phyloP scores from a whole-genome alignment of 2,797 vertebrate genomes.

The Alcedo quadribrachys region DNA sequence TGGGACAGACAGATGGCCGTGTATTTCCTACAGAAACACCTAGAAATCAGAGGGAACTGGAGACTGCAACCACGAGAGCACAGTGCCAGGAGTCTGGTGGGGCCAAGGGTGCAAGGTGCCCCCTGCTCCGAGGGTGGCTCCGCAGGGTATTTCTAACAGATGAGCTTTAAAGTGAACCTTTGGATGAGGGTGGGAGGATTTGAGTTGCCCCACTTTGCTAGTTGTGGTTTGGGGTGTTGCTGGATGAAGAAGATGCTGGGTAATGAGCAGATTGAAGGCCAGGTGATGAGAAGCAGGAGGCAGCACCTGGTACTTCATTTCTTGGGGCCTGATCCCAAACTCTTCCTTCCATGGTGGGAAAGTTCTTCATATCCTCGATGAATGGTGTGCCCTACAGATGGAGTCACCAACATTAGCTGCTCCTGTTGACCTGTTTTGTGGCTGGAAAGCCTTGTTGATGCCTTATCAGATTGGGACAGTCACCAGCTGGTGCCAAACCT shows the following conservation, averaged over 20 bases:
- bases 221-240: background rate
- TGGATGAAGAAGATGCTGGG: background rate
- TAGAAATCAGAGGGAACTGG: background rate
- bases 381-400: background rate
- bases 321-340: background rate
- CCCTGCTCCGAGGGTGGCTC: background rate
- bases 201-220: background rate
- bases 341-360: background rate
- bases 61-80: background rate
- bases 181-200: background rate
- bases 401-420: background rate
- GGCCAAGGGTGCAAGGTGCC: background rate
- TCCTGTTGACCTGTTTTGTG: background rate
- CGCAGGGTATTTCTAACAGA: background rate
- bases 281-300: background rate
- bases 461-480: background rate
- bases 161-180: background rate
- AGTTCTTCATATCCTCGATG: background rate
- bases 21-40: conserved; percentile 50
- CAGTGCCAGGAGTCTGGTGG: background rate
- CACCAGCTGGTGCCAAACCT: background rate
- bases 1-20: background rate
- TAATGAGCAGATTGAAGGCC: rapidly evolving
- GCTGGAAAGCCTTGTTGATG: rapidly evolving
- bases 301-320: background rate